Base-by-base conservation (phyloP, 2,888 invertebrate genomes). In the Cantharis rustica region DNA sequence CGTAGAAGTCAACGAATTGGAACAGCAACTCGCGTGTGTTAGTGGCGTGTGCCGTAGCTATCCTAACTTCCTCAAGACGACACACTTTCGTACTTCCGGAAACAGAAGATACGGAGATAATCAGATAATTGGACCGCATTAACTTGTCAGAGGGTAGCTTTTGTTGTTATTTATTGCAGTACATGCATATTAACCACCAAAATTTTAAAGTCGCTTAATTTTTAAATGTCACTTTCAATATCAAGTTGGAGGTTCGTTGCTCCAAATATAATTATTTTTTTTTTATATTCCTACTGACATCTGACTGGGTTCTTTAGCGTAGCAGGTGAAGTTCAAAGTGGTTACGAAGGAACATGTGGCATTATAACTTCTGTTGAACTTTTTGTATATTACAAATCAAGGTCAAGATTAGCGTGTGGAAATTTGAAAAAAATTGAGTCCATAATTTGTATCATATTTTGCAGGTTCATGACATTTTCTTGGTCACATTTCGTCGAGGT, bases 1-100 rank as follows among this genome's bases (percentile, higher is more conserved):
- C 82, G 85, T 81, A 80, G 78, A 78, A 79, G 76, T 74, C 81
- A 79, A 79, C 83, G 79, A 77, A 61, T 75, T 82, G 81, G 79
- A 77, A 79, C 79, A 26, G 68, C 47, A 79, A 80, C 75, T 78
- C 80, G 79, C 79, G 81, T 79, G 78, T 68, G 75, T 75, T 72
- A 64, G 72, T 77, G 78, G 79, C 81, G 80, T 79, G 78, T 78
- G 80, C 78, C 16, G 64, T 31, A 31, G 31, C 31, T 31, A 13
- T 31, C 31, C 13, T 31, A 31, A 71, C 76, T 78, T 78, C 78
- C 78, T 75, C 23, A 78, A 73, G 75, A 72, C 73, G 78, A 78
- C 74, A 74, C 72, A 74, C 73, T 75, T 76, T 73, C 63, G 71
- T 62, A 76, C 74, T 78, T 78, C 78, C 78, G 75, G 78, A 73